Conservation (phyloP, 2,113 vertebrate species). For the Nycticorax nycticorax region DNA sequence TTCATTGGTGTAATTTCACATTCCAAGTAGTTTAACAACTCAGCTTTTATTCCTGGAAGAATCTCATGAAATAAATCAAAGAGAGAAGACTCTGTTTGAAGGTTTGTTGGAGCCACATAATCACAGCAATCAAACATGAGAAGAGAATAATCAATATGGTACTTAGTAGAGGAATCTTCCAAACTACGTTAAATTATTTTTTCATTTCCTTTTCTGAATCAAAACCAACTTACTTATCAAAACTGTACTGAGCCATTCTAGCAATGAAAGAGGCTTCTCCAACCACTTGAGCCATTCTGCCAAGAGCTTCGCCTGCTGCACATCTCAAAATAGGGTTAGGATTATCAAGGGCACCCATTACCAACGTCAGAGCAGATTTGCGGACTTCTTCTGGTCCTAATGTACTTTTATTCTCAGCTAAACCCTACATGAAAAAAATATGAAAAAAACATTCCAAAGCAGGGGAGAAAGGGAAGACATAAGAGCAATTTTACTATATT, state of each 20-base stretch:
- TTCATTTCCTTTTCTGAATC: not conserved
- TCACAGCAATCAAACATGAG: not conserved
- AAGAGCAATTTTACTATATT: not conserved
- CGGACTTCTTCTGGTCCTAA: slow-evolving; percentile 97
- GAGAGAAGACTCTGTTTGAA: not conserved
- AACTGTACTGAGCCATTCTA: slow-evolving; percentile 97
- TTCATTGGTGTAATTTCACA: not conserved
- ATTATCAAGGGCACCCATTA: slow-evolving; percentile 98
- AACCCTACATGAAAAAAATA: slow-evolving; percentile 77
- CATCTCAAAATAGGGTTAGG: slow-evolving; percentile 96
- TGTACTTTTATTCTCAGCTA: slow-evolving; percentile 98
- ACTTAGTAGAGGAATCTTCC: not conserved
- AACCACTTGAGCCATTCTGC: slow-evolving; percentile 98
- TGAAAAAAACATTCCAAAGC: not conserved
- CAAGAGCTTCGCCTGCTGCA: slow-evolving; percentile 95
- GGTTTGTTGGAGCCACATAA: not conserved
- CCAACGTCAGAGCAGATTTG: slow-evolving; percentile 93
- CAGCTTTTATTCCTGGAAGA: not conserved
- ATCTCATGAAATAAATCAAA: not conserved
- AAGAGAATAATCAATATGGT: not conserved
- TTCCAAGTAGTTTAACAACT: not conserved
- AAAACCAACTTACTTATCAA: slow-evolving; percentile 89
- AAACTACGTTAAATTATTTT: not conserved
- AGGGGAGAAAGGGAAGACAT: not conserved
- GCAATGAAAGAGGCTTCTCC: slow-evolving; percentile 98